These are phyloP conservation scores for Echinometra lucunter DNA, from an alignment of 53 echinoderm and acorn worm genomes.

Conservation along the genomic window DNA sequence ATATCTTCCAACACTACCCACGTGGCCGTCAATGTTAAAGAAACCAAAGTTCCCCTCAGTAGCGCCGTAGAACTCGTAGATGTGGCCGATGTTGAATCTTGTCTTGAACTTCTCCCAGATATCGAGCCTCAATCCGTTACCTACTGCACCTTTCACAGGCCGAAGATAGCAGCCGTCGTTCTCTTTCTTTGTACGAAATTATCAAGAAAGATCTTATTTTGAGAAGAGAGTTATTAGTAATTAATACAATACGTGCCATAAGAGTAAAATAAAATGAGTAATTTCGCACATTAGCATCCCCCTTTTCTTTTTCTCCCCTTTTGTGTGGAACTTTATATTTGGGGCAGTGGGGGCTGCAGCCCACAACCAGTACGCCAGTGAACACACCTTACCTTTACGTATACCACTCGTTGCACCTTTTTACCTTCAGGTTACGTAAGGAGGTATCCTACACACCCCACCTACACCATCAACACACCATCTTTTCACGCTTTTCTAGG, in stretches of 20 bases:
- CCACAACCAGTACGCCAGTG: too few relatives aligned
- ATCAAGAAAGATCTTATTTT: neutral
- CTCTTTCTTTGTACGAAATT: constrained; percentile 53
- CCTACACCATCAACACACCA: too few relatives aligned
- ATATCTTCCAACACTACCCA: constrained; percentile 81
- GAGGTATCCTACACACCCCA: too few relatives aligned
- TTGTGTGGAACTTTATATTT: too few relatives aligned
- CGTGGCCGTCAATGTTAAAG: constrained; percentile 79
- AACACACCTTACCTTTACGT: too few relatives aligned
- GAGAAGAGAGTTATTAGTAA: neutral
- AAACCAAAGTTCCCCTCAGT: constrained; percentile 82
- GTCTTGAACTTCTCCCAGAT: constrained; percentile 88
- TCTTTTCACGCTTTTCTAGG: too few relatives aligned
- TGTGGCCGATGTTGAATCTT: constrained; percentile 81
- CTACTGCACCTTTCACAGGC: constrained; percentile 72
- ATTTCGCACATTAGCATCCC: too few relatives aligned
- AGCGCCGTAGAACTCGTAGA: constrained; percentile 87
- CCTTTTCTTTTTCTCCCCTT: too few relatives aligned
- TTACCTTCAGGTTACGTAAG: too few relatives aligned
- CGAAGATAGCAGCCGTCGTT: constrained; percentile 76
- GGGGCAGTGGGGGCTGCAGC: too few relatives aligned
- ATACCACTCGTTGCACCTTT: too few relatives aligned
- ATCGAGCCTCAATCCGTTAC: constrained; percentile 85
- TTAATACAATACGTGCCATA: neutral
- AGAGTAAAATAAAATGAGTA: too few relatives aligned